A percentile compares a stretch with the other conserved stretches of the same genome.
These are phyloP conservation scores for Spea multiplicata DNA, from an alignment of 2,113 vertebrate species.

Conservation along the genomic window DNA sequence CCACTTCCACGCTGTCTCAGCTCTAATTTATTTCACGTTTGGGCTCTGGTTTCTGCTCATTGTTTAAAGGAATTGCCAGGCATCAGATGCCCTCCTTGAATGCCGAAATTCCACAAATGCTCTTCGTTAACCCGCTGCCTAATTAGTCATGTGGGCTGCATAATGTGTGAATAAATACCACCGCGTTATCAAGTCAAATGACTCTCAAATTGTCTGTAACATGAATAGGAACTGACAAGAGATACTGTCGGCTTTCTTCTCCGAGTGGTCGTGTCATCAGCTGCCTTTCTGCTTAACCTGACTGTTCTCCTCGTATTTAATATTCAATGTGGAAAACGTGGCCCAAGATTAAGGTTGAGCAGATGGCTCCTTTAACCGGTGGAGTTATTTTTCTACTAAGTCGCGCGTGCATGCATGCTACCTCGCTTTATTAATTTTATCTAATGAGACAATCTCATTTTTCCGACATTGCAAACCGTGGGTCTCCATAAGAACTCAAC, in stretches of 20 bases:
- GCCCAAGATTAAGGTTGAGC: too few relatives aligned
- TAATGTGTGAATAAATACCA: neutral
- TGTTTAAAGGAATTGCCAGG: neutral
- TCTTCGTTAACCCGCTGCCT: slow-evolving; percentile 16
- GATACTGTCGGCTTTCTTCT: neutral
- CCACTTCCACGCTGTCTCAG: neutral
- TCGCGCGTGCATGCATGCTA: too few relatives aligned
- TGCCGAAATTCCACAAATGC: slow-evolving; percentile 19
- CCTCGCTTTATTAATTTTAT: too few relatives aligned
- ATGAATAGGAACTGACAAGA: slow-evolving; percentile 9
- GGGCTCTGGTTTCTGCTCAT: neutral
- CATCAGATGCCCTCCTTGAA: slow-evolving; percentile 8
- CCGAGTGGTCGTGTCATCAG: neutral
- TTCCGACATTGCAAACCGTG: too few relatives aligned
- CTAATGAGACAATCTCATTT: too few relatives aligned
- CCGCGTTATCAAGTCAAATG: neutral
- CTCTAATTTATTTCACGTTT: neutral
- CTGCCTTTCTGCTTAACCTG: neutral
- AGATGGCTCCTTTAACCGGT: too few relatives aligned
- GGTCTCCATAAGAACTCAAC: too few relatives aligned
- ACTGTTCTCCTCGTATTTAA: neutral
- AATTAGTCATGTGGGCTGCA: slow-evolving; percentile 28
- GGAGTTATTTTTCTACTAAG: too few relatives aligned
- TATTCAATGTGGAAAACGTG: too few relatives aligned
- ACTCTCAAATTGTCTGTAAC: neutral